Base-by-base conservation (phyloP, 2,888 invertebrate species). In the Cephus pygmeus region DNA sequence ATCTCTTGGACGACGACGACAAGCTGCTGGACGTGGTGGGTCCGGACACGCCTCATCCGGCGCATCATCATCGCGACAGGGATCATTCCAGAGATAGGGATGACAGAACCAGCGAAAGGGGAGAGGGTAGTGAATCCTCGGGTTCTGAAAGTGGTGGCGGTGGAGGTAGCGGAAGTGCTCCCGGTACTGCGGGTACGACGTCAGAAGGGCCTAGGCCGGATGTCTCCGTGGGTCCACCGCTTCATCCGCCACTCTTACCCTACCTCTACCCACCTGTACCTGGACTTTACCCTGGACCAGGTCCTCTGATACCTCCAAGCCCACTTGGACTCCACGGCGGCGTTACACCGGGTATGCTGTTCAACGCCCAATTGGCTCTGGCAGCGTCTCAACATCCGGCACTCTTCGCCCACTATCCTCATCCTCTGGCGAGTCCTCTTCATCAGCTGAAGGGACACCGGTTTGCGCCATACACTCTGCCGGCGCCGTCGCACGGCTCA, bases 141-240 rank as follows among this genome's bases (percentile, higher is more conserved):
- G 90, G 91, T 84, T 92, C 93, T 83, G 93, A 94, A 86, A 92
- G 94, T 88, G 93, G 95, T 83, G 93, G 93, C 4, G 92, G 88
- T 87, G 84, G 92, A 88, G 84, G 89, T 87, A 40, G 87, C 75
- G 80, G 78, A 90, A 89, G 79, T 93, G 91, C 73, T 92, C 87
- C 86, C 94, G 90, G 93, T 30, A 36, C 34, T 23, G 81, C 82
- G 69, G 87, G 83, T 85, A 88, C 83, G 87, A 93, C 79, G 92
- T 94, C 84, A 85, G 93, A 86, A 91, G 94, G 87, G 83, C 97
- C 97, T 0, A 95, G 97, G 82, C 98, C 98, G 33, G 98, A 98
- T 92, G 98, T 98, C 82, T 97, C 97, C 56, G 96, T 98, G 69
- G 98, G 98, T 76, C 98, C 98, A 69, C 98, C 98, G 73, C 96